Conservation (phyloP, 1,140 invertebrate species). For the Zaprionus taronus region DNA sequence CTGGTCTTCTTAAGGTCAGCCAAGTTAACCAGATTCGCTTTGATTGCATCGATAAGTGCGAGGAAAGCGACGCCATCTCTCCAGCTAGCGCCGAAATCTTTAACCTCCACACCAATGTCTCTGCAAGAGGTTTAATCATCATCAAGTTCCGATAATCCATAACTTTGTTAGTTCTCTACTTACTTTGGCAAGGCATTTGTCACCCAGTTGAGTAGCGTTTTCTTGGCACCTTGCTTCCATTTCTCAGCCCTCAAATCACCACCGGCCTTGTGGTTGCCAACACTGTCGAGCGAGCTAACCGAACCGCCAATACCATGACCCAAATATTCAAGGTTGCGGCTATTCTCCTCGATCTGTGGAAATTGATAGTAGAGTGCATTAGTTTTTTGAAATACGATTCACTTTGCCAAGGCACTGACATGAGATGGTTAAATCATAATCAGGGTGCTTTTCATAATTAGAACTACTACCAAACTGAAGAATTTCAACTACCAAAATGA, state of each 20-base stretch:
- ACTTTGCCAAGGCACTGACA: neutral
- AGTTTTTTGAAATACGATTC: constrained; percentile 1
- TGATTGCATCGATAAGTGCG: constrained; percentile 97
- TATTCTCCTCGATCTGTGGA: constrained; percentile 97
- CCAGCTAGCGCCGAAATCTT: constrained; percentile 98
- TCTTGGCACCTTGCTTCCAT: constrained; percentile 95
- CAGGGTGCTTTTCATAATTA: constrained; percentile 33
- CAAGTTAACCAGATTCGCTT: constrained; percentile 95
- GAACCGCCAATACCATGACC: constrained; percentile 91
- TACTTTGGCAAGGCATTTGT: constrained; percentile 96
- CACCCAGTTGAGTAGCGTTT: constrained; percentile 97
- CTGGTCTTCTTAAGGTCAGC: constrained; percentile 90
- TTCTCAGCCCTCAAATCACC: constrained; percentile 89
- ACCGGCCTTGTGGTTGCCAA: constrained; percentile 85
- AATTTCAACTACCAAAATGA: constrained; percentile 22
- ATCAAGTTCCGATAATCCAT: neutral
- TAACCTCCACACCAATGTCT: constrained; percentile 94
- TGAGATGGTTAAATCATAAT: constrained; percentile 41
- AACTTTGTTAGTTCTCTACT: constrained; percentile 70
- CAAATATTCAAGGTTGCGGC: constrained; percentile 94
- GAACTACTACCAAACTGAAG: constrained; percentile 46
- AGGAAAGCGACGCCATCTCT: constrained; percentile 98
- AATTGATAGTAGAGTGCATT: constrained; percentile 8
- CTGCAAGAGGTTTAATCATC: constrained; percentile 85
- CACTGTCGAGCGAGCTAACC: constrained; percentile 91